Percentiles rank a stretch among this genome's conserved stretches.
phyloP scores from a whole-genome alignment of 2,888 invertebrate genomes.

The Drepana falcataria region DNA sequence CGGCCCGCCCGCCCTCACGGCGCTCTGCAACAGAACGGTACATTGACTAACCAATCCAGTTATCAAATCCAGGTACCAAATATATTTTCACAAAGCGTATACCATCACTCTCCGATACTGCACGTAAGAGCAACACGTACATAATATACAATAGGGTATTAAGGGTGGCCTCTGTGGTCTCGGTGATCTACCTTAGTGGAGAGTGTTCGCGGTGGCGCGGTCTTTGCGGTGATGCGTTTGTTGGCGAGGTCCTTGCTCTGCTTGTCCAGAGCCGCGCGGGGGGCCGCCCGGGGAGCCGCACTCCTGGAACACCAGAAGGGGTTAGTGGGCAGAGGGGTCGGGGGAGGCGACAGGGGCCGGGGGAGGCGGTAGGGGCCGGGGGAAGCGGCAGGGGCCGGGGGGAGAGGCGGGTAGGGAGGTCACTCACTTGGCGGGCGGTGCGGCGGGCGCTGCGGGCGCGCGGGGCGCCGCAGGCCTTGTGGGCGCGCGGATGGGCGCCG shows the following conservation, averaged over 20 bases:
- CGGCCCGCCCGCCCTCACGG: conserved; percentile 16
- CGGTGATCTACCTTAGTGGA: conserved; percentile 43
- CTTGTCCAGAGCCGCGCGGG: conserved; percentile 65
- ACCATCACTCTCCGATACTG: too few relatives aligned
- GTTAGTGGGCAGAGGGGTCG: conserved; percentile 10
- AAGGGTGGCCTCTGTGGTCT: neutral
- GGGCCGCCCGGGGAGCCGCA: conserved; percentile 38
- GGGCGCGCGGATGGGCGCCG: conserved; percentile 24
- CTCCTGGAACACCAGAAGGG: conserved; percentile 23
- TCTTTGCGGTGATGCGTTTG: conserved; percentile 80
- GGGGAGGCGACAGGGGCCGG: conserved; percentile 18
- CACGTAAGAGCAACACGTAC: too few relatives aligned
- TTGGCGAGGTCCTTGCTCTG: conserved; percentile 84
- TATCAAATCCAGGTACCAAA: too few relatives aligned
- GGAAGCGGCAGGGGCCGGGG: conserved; percentile 18
- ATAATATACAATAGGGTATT: too few relatives aligned
- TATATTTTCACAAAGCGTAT: too few relatives aligned
- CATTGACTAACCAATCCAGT: too few relatives aligned
- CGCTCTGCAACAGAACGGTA: neutral
- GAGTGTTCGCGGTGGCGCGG: conserved; percentile 64
- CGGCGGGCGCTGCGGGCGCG: conserved; percentile 18
- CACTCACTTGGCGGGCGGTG: conserved; percentile 34
- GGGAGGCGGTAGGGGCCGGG: conserved; percentile 29
- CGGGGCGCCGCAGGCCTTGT: conserved; percentile 25
- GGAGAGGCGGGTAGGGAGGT: conserved; percentile 20